Conservation (phyloP, 2,113 vertebrate species). For the Onychostoma macrolepis region DNA sequence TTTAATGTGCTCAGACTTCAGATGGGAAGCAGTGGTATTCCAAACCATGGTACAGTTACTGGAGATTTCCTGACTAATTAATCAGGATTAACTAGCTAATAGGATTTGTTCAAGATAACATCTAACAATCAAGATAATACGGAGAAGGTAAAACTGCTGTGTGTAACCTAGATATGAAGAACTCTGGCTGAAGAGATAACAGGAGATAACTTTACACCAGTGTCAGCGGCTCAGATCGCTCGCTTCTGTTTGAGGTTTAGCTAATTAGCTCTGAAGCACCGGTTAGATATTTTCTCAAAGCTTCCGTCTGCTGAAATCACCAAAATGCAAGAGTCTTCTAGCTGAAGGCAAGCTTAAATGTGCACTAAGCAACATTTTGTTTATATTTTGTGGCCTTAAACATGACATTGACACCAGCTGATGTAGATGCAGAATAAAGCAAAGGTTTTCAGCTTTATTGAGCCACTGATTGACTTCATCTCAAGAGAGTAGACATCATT, state of each 20-base stretch:
- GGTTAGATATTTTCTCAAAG: conserved; percentile 10
- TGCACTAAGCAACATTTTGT: not conserved
- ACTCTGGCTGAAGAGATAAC: conserved; percentile 21
- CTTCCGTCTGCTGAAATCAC: not conserved
- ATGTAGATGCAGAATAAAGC: not conserved
- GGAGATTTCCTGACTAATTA: conserved; percentile 11
- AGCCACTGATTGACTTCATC: not conserved
- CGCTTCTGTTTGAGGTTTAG: not conserved
- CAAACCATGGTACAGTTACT: not conserved
- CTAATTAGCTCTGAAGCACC: not conserved
- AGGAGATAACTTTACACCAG: not conserved
- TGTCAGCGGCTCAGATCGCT: not conserved
- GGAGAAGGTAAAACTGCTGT: conserved; percentile 18
- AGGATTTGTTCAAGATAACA: conserved; percentile 27
- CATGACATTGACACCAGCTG: not conserved
- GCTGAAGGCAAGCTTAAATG: not conserved
- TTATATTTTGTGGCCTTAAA: not conserved
- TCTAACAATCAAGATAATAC: conserved; percentile 26
- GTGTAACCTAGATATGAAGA: conserved; percentile 23
- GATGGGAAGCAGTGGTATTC: not conserved
- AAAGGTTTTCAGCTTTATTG: not conserved
- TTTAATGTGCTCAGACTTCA: not conserved
- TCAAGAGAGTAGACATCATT: not conserved
- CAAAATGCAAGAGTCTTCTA: not conserved
- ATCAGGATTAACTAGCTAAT: conserved; percentile 35